Evolutionary conservation across 2,797 vertebrate genomes (phyloP).

Genomic region (Pseudochirops corinnae): DNA sequence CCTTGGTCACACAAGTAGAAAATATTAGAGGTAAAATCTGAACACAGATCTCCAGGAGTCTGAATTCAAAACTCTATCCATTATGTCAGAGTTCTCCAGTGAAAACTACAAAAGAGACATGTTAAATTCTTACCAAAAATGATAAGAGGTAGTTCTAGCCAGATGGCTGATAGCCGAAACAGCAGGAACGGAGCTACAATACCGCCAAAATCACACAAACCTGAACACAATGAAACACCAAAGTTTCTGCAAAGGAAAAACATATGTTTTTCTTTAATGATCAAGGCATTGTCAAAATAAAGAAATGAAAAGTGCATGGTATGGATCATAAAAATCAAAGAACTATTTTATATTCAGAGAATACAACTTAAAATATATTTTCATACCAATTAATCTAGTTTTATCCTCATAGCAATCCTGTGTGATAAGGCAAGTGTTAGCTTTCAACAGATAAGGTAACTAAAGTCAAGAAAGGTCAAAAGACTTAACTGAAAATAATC

Average conservation of each 20-base stretch:
- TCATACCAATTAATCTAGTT: neutral
- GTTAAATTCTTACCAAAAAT: conserved; percentile 87
- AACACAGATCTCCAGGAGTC: neutral
- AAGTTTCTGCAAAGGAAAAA: conserved; percentile 85
- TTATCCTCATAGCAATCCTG: no score
- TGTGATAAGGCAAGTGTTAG: neutral
- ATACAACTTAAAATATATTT: neutral
- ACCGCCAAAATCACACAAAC: conserved; percentile 88
- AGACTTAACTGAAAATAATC: neutral
- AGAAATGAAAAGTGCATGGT: neutral
- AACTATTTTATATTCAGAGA: neutral
- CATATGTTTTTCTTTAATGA: neutral
- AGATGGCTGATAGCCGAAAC: conserved; percentile 85
- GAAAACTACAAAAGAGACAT: neutral
- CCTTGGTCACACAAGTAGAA: neutral
- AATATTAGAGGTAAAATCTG: neutral
- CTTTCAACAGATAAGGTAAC: neutral
- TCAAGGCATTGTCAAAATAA: neutral
- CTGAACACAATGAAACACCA: conserved; percentile 88
- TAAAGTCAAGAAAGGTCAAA: neutral
- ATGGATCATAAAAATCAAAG: neutral
- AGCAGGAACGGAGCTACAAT: conserved; percentile 88
- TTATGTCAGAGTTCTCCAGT: neutral
- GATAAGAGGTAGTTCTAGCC: conserved; percentile 88
- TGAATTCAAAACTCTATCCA: neutral